phyloP scores from a whole-genome alignment of 1,140 invertebrate genomes.

The Druon quercuslanigerum region DNA sequence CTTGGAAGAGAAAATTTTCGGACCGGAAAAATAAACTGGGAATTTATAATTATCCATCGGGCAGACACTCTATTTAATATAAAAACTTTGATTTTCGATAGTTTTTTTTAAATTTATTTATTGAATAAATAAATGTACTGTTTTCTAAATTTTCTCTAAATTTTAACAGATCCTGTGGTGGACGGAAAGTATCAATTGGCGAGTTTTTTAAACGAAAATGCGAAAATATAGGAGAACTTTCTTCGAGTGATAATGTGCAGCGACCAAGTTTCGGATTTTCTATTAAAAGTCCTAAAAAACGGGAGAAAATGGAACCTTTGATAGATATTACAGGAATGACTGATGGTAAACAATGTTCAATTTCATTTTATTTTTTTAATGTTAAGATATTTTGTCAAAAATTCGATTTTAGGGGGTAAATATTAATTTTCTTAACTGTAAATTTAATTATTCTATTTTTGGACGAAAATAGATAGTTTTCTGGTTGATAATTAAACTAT shows the following conservation, averaged over 20 bases:
- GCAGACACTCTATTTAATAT: too few species aligned
- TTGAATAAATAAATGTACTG: background rate
- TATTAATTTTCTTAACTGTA: too few species aligned
- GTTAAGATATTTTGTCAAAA: background rate
- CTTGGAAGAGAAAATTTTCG: too few species aligned
- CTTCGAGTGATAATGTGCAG: slow-evolving; percentile 33
- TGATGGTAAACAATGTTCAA: slow-evolving; percentile 53
- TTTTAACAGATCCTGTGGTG: slow-evolving; percentile 54
- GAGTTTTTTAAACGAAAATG: slow-evolving; percentile 68
- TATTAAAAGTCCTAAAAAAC: slow-evolving; percentile 58
- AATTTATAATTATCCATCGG: too few species aligned
- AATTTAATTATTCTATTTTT: too few species aligned
- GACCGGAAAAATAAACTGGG: too few species aligned
- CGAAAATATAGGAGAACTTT: slow-evolving; percentile 54
- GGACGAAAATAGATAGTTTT: too few species aligned
- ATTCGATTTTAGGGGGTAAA: too few species aligned
- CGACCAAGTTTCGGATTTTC: slow-evolving; percentile 62
- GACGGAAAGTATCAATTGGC: slow-evolving; percentile 61
- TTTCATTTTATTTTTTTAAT: background rate
- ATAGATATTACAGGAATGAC: slow-evolving; percentile 56
- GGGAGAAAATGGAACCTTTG: slow-evolving; percentile 47
- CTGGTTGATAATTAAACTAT: too few species aligned
- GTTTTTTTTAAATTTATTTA: slow-evolving; percentile 5
- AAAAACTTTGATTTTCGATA: background rate
- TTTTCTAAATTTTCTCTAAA: slow-evolving; percentile 6